Evolutionary conservation across 2,113 vertebrate genomes (phyloP), one percentile per base, ranked within the genome.

Genomic region (Stegastes partitus): DNA sequence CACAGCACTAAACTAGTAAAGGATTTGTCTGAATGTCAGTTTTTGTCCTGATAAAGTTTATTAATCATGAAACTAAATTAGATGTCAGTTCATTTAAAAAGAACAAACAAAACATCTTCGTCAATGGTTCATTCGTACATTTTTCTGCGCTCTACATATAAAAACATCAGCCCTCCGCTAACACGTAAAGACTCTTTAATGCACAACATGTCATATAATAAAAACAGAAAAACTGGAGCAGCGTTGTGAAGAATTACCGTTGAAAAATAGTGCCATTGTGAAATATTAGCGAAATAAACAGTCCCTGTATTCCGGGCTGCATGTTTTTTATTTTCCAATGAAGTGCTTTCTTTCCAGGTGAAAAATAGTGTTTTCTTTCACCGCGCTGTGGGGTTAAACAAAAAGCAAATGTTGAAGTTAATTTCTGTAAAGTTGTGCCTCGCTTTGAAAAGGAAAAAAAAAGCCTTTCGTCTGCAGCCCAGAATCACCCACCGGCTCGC

Each of bases 361-460:
- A 86, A 87, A 89, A 68, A 54, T 53, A 68, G 62, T 68, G 77
- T 79, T 79, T 83, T 69, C 61, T 80, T 89, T 88, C 67, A 82
- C 56, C 39, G 77, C 77, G 62, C 82, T 65, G 39, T 68, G 37
- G 57, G 47, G 68, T 82, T 88, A 91, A 89, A 87, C 83, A 92
- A 83, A 91, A 91, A 79, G 59, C 87, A 85, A 92, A 91, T 90
- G 79, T 89, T 90, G 62, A 85, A 80, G 74, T 59, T 77, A 2
- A 54, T 85, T 87, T 63, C 78, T 87, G 87, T 84, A 77, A 88
- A 90, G 78, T 86, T 77, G 70, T 91, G 84, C 72, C 59, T 45
- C 74, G 73, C 91, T 84, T 89, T 88, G 84, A 91, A 88, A 93
- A 89, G 78, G 84, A 91, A 88, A 93, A 89, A 77, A 71, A 91